Conservation (phyloP, 2,888 invertebrate genomes). For the Vanessa cardui region DNA sequence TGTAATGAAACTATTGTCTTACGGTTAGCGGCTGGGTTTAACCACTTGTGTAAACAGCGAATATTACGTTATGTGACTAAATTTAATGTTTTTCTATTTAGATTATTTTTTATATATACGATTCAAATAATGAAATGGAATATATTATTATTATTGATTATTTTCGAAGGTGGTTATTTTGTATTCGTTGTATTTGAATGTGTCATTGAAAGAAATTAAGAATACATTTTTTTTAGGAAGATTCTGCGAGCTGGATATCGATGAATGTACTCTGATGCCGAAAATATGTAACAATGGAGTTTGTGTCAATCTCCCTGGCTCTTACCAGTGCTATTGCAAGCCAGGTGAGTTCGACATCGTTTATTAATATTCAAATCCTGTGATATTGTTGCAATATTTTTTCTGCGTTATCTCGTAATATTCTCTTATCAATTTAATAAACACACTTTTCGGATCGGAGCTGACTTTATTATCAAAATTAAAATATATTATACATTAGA, state of each 20-base stretch:
- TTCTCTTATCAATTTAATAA: no score
- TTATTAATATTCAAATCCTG: not conserved
- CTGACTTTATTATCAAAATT: conserved; percentile 12
- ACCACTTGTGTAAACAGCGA: conserved; percentile 62
- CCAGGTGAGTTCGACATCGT: conserved; percentile 78
- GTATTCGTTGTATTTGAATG: not conserved
- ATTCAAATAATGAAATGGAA: conserved; percentile 33
- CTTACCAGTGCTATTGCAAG: conserved; percentile 92
- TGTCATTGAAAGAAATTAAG: not conserved
- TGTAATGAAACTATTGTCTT: conserved; percentile 13
- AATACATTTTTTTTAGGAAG: conserved; percentile 64
- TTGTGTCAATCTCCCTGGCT: conserved; percentile 88
- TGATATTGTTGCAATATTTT: no score
- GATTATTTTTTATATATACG: conserved; percentile 32
- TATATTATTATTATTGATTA: conserved; percentile 29
- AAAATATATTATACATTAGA: not conserved
- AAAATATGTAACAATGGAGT: conserved; percentile 91
- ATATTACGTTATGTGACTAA: conserved; percentile 50
- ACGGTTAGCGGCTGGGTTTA: conserved; percentile 32
- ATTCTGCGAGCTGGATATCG: conserved; percentile 85
- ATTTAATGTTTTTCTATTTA: conserved; percentile 44
- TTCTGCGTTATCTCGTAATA: no score
- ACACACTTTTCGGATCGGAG: not conserved
- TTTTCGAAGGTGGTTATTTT: conserved; percentile 30
- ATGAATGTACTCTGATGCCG: conserved; percentile 86